Conservation (phyloP, 2,797 vertebrate species). For the Helicolenus hilgendorfi region DNA sequence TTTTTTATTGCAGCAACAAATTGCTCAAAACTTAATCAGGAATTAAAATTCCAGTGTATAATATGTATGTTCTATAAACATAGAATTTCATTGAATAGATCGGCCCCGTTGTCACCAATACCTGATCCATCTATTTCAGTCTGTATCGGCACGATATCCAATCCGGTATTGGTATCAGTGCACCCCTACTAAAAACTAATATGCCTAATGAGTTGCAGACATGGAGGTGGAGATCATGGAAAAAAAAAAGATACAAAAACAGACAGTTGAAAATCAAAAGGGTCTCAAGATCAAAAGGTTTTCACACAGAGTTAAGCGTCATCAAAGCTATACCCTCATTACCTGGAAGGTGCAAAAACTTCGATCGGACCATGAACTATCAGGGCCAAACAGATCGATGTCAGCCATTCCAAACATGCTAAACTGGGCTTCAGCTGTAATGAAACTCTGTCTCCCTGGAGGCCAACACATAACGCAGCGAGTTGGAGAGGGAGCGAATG, state of each 20-base stretch:
- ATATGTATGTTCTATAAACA: too few relatives aligned
- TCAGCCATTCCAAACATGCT: conserved; percentile 66
- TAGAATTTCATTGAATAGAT: too few relatives aligned
- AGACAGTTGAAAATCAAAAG: conserved; percentile 6
- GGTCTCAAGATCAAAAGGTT: conserved; percentile 14
- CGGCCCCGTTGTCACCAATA: too few relatives aligned
- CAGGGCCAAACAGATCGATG: conserved; percentile 75
- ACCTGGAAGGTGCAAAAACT: conserved; percentile 38
- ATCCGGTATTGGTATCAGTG: too few relatives aligned
- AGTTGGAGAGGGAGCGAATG: conserved; percentile 47
- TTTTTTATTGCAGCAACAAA: too few relatives aligned
- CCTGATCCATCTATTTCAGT: too few relatives aligned
- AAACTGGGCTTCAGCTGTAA: conserved; percentile 72
- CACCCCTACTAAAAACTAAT: too few relatives aligned
- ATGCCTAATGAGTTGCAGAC: neutral
- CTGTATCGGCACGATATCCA: too few relatives aligned
- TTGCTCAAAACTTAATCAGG: too few relatives aligned
- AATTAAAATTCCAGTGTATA: too few relatives aligned
- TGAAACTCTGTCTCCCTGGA: conserved; percentile 68
- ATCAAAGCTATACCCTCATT: conserved; percentile 45
- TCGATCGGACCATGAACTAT: conserved; percentile 20
- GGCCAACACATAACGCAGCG: conserved; percentile 38
- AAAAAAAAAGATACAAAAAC: neutral
- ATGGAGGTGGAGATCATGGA: neutral
- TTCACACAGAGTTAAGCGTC: conserved; percentile 20